A percentile compares a stretch with the other conserved stretches of the same genome.
These are phyloP conservation scores for Drosophila picticornis DNA, from an alignment of 2,888 invertebrate species.

Conservation along the genomic window DNA sequence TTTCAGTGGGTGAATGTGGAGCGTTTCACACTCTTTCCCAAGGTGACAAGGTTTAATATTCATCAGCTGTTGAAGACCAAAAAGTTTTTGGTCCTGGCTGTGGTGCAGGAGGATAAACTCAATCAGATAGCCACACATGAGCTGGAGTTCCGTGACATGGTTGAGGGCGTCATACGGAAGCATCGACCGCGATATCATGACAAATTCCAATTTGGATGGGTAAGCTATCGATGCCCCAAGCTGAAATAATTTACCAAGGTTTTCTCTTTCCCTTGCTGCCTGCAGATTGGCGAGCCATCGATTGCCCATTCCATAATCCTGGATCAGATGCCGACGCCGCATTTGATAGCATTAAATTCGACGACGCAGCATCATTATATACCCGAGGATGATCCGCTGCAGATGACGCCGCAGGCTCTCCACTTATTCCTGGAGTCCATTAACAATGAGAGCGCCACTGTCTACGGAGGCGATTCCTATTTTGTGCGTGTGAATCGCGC, in stretches of 20 bases:
- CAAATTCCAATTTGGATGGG: conserved; percentile 97
- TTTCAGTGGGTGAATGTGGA: conserved; percentile 96
- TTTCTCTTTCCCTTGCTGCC: not conserved
- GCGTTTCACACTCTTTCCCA: conserved; percentile 94
- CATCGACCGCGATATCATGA: conserved; percentile 92
- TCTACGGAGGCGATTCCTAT: conserved; percentile 94
- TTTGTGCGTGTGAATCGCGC: conserved; percentile 91
- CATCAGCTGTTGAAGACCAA: conserved; percentile 93
- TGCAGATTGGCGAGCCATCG: conserved; percentile 91
- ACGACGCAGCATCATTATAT: conserved; percentile 96
- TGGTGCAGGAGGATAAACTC: conserved; percentile 94
- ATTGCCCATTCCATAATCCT: conserved; percentile 97
- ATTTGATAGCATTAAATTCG: conserved; percentile 95
- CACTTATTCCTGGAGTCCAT: conserved; percentile 86
- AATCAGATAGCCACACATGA: conserved; percentile 92
- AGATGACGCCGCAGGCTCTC: conserved; percentile 90
- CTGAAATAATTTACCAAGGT: not conserved
- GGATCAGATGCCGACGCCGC: conserved; percentile 93
- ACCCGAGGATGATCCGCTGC: conserved; percentile 92
- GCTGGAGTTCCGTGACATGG: conserved; percentile 93
- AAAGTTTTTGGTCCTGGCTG: conserved; percentile 94
- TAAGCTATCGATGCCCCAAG: conserved; percentile 46
- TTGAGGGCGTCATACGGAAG: conserved; percentile 91
- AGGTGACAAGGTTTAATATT: conserved; percentile 93
- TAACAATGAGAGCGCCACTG: conserved; percentile 91